Conservation (phyloP, 2,113 vertebrate genomes). For the Danio rerio region GRCz12tu NC_133182.1:72237501-72238000, state of each 20-base stretch:
- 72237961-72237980: no score
- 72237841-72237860: no score
- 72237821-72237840: no score
- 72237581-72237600: conserved; percentile 60
- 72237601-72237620: conserved; percentile 72
- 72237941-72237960: no score
- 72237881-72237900: no score
- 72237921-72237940: no score
- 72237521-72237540: conserved; percentile 36
- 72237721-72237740: conserved; percentile 40
- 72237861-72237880: no score
- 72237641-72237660: conserved; percentile 63
- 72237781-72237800: no score
- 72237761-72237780: no score
- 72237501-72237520: conserved; percentile 47
- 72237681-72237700: not conserved
- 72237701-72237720: not conserved
- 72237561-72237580: conserved; percentile 53
- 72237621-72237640: conserved; percentile 63
- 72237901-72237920: no score
- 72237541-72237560: conserved; percentile 59
- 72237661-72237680: conserved; percentile 62
- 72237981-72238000: no score
- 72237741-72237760: not conserved
- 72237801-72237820: no score